A percentile compares a stretch with the other conserved stretches of the same genome.
Conservation (phyloP, 1,140 invertebrate genomes). For the Nephotettix cincticeps region DNA sequence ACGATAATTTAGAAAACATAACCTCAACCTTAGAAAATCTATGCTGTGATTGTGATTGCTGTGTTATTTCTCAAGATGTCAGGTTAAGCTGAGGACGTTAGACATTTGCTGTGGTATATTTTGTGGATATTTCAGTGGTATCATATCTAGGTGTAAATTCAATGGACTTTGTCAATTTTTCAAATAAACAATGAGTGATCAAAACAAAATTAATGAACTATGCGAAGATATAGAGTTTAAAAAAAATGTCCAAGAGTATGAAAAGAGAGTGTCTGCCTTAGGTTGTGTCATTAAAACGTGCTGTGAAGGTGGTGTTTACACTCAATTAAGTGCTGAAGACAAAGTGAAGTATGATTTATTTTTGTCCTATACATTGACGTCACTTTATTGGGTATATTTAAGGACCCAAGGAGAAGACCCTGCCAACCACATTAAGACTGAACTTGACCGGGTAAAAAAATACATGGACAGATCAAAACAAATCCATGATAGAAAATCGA, state of each 20-base stretch:
- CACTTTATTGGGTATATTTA: conserved; percentile 59
- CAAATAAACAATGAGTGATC: background rate
- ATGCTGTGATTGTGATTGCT: too few relatives aligned
- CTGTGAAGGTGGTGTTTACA: conserved; percentile 44
- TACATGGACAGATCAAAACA: conserved; percentile 58
- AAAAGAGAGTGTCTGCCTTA: background rate
- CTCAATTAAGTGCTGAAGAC: conserved; percentile 52
- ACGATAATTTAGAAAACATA: too few relatives aligned
- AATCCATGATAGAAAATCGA: conserved; percentile 52
- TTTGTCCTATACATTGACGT: conserved; percentile 56
- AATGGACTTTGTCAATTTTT: too few relatives aligned
- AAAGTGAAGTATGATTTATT: conserved; percentile 61
- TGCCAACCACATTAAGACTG: conserved; percentile 40
- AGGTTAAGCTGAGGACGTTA: too few relatives aligned
- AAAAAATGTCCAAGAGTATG: conserved; percentile 5
- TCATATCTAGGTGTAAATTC: too few relatives aligned
- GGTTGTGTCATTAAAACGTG: background rate
- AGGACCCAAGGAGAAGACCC: conserved; percentile 55
- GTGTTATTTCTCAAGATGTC: too few relatives aligned
- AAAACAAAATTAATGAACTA: background rate
- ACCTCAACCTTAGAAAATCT: too few relatives aligned
- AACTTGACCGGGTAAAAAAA: conserved; percentile 55
- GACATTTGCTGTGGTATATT: too few relatives aligned
- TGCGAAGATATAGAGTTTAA: conserved; percentile 7
- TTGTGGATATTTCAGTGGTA: too few relatives aligned